These are phyloP conservation scores for Coluber constrictor DNA, from an alignment of 2,797 vertebrate genomes.

Conservation along the genomic window DNA sequence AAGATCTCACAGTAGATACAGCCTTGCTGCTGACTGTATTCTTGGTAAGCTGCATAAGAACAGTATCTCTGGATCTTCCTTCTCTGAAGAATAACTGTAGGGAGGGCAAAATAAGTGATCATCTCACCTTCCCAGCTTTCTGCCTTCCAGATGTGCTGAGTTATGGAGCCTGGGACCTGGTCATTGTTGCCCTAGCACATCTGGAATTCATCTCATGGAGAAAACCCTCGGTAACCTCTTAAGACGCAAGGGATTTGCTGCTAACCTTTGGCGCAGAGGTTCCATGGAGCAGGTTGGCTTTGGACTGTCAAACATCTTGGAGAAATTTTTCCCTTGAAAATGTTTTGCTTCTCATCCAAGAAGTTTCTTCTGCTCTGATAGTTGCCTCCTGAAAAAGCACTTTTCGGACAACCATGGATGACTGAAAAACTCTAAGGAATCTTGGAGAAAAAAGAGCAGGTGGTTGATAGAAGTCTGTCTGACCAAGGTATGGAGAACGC, in stretches of 20 bases:
- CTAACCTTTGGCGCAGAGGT: background rate
- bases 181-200: background rate
- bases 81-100: background rate
- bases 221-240: background rate
- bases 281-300: background rate
- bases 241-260: background rate
- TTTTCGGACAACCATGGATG: too few relatives aligned
- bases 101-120: background rate
- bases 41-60: background rate
- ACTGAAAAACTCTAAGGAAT: too few relatives aligned
- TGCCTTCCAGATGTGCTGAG: background rate
- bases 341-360: too few relatives aligned
- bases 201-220: background rate
- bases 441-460: background rate
- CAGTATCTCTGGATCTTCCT: background rate
- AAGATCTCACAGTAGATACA: too few relatives aligned
- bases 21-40: background rate
- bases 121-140: background rate
- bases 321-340: background rate
- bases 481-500: background rate
- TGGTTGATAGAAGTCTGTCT: background rate
- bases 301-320: fast-evolving
- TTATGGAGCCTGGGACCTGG: background rate
- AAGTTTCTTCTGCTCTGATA: too few relatives aligned
- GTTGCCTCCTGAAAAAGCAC: too few relatives aligned